A percentile compares a stretch with the other conserved stretches of the same genome.
Evolutionary conservation across 2,113 vertebrate genomes (phyloP).

Genomic region (Psophia crepitans): DNA sequence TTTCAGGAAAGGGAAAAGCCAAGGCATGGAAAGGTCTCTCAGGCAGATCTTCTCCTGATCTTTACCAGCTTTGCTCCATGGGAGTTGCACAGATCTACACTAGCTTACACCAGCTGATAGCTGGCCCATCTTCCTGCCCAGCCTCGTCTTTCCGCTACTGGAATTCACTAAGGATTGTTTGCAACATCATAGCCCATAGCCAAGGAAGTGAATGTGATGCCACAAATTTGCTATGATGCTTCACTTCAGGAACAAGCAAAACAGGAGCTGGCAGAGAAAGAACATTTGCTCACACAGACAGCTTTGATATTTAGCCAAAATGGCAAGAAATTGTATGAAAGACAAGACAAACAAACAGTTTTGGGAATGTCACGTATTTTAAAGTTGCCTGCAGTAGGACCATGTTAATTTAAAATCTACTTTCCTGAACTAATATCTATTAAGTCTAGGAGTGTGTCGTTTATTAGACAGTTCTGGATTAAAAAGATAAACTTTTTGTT

Average conservation of each 20-base stretch:
- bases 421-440: neutral
- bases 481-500: neutral
- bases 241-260: slow-evolving; percentile 62
- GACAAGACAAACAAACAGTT: slow-evolving; percentile 66
- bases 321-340: slow-evolving; percentile 60
- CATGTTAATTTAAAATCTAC: slow-evolving; percentile 2
- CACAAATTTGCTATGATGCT: slow-evolving; percentile 57
- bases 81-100: neutral
- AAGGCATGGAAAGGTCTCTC: neutral
- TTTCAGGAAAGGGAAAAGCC: neutral
- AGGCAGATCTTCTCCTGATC: neutral
- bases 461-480: neutral
- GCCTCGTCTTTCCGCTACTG: neutral
- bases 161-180: neutral
- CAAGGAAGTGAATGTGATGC: slow-evolving; percentile 50
- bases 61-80: neutral
- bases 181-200: slow-evolving; percentile 40
- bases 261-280: slow-evolving; percentile 59
- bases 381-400: slow-evolving; percentile 23
- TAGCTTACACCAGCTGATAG: neutral
- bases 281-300: slow-evolving; percentile 66
- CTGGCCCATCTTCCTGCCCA: slow-evolving; percentile 17
- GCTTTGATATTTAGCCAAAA: slow-evolving; percentile 64
- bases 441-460: neutral
- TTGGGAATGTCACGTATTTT: slow-evolving; percentile 27